phyloP scores from a whole-genome alignment of 2,113 vertebrate species.

The Urocolius indicus region DNA sequence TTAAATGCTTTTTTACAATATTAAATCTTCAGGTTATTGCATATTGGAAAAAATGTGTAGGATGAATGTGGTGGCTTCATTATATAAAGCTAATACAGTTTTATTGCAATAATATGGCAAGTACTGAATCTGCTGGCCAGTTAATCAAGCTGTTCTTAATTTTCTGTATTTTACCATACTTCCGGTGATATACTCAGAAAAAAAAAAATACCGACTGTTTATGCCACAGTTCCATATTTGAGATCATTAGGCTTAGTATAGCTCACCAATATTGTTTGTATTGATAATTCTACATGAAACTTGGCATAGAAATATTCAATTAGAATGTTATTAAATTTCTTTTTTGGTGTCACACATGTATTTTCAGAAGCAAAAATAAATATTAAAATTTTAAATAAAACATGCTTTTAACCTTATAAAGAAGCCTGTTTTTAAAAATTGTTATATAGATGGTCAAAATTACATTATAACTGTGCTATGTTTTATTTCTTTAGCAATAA shows the following conservation, averaged over 20 bases:
- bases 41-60: neutral
- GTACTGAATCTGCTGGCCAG: neutral
- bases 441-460: neutral
- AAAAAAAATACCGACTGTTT: neutral
- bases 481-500: neutral
- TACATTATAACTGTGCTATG: neutral
- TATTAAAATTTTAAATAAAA: neutral
- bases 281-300: neutral
- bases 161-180: neutral
- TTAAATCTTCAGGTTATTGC: neutral
- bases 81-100: neutral
- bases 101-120: neutral
- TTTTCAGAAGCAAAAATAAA: neutral
- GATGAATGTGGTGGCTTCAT: neutral
- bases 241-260: neutral
- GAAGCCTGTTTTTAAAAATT: neutral
- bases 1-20: neutral
- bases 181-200: neutral
- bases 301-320: neutral
- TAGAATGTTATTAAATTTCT: neutral
- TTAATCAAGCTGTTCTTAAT: constrained; percentile 3
- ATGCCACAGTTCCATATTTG: neutral
- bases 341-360: neutral
- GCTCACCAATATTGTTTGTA: neutral
- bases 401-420: neutral